Conservation (phyloP, 2,888 invertebrate genomes). For the Pyrocoelia pectoralis region DNA sequence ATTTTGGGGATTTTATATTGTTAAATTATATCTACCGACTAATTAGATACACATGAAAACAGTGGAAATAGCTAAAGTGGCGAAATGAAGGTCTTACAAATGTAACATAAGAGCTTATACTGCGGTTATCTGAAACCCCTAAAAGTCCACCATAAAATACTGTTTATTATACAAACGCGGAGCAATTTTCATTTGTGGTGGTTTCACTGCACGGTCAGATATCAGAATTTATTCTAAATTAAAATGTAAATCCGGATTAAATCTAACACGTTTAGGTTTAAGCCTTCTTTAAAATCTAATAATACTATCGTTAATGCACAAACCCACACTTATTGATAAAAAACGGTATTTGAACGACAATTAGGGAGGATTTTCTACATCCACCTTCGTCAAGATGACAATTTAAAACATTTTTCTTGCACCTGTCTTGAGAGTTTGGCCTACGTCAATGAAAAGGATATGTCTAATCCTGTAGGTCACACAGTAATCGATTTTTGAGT, state of each 20-base stretch:
- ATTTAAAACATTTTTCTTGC: too few species aligned
- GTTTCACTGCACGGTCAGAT: slow-evolving; percentile 15
- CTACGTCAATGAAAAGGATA: too few species aligned
- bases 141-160: slow-evolving; percentile 26
- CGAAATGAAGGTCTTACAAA: slow-evolving; percentile 13
- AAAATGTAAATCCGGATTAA: slow-evolving; percentile 14
- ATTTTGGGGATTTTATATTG: background rate
- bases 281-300: background rate
- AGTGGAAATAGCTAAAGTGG: background rate
- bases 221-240: slow-evolving; percentile 23
- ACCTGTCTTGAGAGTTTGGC: too few species aligned
- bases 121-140: slow-evolving; percentile 17
- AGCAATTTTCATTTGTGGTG: slow-evolving; percentile 25
- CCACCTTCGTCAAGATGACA: too few species aligned
- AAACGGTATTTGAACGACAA: too few species aligned
- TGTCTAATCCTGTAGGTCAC: too few species aligned
- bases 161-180: slow-evolving; percentile 20
- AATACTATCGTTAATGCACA: background rate
- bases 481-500: too few species aligned
- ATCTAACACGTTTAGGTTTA: slow-evolving; percentile 6
- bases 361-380: too few species aligned
- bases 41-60: too few species aligned
- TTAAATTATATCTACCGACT: too few species aligned
- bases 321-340: background rate
- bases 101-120: slow-evolving; percentile 8